Conservation (phyloP, 2,113 vertebrate species). For the Anarhynchus alexandrinus region DNA sequence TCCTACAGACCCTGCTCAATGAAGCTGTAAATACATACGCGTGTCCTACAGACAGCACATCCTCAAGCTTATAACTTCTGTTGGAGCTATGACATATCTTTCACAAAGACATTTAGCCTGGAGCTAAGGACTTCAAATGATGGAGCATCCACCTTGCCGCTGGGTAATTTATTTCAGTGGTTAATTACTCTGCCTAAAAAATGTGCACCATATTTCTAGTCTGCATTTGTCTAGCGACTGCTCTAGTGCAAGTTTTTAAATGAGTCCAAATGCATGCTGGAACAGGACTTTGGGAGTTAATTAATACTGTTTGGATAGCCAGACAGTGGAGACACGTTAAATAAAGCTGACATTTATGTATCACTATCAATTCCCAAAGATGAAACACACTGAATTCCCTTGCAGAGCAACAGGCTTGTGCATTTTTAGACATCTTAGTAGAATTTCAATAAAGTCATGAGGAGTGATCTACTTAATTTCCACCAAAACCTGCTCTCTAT, state of each 20-base stretch:
- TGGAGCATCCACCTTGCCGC: conserved; percentile 29
- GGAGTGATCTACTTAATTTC: conserved; percentile 28
- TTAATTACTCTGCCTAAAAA: conserved; percentile 50
- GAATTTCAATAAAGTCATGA: conserved; percentile 36
- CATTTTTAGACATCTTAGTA: background rate
- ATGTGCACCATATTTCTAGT: background rate
- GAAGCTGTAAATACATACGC: background rate
- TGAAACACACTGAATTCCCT: background rate
- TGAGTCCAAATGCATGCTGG: background rate
- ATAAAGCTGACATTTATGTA: conserved; percentile 51
- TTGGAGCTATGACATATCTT: background rate
- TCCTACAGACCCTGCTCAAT: background rate
- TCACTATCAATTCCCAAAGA: conserved; percentile 24
- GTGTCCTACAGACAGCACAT: background rate
- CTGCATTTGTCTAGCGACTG: background rate
- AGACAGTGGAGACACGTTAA: conserved; percentile 23
- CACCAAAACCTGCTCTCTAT: background rate
- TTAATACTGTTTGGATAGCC: conserved; percentile 44
- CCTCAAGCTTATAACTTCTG: background rate
- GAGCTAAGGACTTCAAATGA: background rate
- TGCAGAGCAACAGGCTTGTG: conserved; percentile 4
- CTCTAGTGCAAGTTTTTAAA: background rate
- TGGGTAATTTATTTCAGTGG: conserved; percentile 12
- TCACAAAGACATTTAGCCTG: background rate
- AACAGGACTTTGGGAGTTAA: conserved; percentile 45